Evolutionary conservation across 2,113 vertebrate species (phyloP).

Genomic region (Indicator indicator): DNA sequence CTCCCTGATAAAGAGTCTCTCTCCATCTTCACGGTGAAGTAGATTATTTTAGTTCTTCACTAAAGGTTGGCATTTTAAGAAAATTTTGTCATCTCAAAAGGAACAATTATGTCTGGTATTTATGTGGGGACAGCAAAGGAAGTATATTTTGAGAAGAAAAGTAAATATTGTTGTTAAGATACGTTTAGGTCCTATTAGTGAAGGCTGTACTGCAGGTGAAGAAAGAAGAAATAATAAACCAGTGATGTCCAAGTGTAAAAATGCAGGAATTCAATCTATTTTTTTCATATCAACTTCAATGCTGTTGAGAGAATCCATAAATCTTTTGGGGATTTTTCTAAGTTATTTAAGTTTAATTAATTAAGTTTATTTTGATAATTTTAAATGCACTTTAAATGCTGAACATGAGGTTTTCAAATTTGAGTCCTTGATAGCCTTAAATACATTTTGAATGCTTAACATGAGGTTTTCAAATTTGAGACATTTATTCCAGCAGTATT

Average conservation of each 20-base stretch:
- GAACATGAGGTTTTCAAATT: background rate
- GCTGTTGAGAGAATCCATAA: background rate
- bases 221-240: background rate
- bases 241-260: slow-evolving; percentile 7
- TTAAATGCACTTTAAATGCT: background rate
- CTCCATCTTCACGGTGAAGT: background rate
- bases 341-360: background rate
- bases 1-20: too few relatives aligned
- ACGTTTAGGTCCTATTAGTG: background rate
- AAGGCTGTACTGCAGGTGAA: background rate
- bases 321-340: background rate
- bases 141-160: background rate
- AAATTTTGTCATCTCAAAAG: background rate
- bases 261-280: background rate
- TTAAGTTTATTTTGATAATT: background rate
- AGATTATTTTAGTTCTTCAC: background rate
- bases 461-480: background rate
- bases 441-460: background rate
- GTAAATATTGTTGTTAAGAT: background rate
- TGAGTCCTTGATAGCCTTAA: background rate
- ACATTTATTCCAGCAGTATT: background rate
- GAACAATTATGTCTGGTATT: background rate
- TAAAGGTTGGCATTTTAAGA: background rate
- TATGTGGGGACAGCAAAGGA: background rate
- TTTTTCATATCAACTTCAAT: background rate